phyloP scores from a whole-genome alignment of 1,140 invertebrate genomes.

The Saccostrea glomerata region DNA sequence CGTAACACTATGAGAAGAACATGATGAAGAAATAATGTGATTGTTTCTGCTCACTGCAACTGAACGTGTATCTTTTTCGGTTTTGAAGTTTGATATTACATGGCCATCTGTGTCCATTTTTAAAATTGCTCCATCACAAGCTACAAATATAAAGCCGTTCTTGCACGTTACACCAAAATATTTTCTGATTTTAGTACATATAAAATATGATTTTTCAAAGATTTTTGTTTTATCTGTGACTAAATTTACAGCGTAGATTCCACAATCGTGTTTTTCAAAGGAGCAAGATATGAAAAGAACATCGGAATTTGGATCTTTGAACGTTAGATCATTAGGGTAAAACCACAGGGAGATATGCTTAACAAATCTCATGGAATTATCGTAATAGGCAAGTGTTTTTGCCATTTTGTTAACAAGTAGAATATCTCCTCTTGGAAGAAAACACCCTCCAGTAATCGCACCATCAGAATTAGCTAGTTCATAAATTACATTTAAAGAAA shows the following conservation, averaged over 20 bases:
- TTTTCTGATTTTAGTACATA: not conserved
- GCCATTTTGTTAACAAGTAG: not conserved
- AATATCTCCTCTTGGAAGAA: not conserved
- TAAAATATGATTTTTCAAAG: not conserved
- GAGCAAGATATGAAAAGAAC: not conserved
- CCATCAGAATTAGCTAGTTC: not conserved
- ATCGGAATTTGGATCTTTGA: not conserved
- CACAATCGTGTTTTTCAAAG: not conserved
- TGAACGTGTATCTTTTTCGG: not conserved
- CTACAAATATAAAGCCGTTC: not conserved
- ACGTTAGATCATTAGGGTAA: not conserved
- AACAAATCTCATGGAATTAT: not conserved
- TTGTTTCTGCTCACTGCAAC: not conserved
- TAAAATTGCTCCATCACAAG: not conserved
- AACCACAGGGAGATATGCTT: not conserved
- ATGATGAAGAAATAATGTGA: not conserved
- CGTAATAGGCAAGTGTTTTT: not conserved
- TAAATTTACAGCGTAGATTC: not conserved
- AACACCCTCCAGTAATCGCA: not conserved
- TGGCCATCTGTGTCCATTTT: not conserved
- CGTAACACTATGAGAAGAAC: not conserved
- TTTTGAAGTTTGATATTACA: not conserved
- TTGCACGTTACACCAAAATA: not conserved
- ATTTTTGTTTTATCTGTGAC: not conserved
- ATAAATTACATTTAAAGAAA: not conserved